Conservation (phyloP, 2,113 vertebrate species). For the Thermophis baileyi region DNA sequence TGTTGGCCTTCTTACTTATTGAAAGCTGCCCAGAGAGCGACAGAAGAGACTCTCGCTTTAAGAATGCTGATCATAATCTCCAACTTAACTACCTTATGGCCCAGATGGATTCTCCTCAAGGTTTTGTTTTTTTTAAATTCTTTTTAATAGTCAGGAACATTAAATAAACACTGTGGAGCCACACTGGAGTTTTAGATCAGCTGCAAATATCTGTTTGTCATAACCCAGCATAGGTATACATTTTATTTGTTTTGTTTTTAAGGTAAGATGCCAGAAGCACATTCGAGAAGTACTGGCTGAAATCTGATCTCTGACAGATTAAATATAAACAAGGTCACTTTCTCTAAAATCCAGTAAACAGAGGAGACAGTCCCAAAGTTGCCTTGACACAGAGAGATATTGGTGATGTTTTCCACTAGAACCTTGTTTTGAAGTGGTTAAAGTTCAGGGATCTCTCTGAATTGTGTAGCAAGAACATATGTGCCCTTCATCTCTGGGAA, state of each 20-base stretch:
- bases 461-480: neutral
- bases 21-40: neutral
- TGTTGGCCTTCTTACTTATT: neutral
- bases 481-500: neutral
- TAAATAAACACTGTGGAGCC: neutral
- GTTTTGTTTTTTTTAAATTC: neutral
- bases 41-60: neutral
- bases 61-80: neutral
- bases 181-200: neutral
- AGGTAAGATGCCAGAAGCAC: neutral
- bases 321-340: neutral
- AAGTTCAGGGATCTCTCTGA: neutral
- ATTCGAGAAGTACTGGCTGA: neutral
- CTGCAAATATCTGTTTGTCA: neutral
- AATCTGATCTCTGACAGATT: neutral
- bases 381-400: neutral
- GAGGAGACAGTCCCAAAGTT: constrained; percentile 5
- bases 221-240: neutral
- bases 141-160: neutral
- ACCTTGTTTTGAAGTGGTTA: neutral
- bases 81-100: neutral
- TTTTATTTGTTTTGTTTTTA: neutral
- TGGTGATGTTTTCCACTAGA: neutral
- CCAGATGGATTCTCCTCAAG: neutral
- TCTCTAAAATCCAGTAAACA: fast-evolving